Base-by-base conservation (phyloP, 1,140 invertebrate genomes). In the Catajapyx aquilonaris region DNA sequence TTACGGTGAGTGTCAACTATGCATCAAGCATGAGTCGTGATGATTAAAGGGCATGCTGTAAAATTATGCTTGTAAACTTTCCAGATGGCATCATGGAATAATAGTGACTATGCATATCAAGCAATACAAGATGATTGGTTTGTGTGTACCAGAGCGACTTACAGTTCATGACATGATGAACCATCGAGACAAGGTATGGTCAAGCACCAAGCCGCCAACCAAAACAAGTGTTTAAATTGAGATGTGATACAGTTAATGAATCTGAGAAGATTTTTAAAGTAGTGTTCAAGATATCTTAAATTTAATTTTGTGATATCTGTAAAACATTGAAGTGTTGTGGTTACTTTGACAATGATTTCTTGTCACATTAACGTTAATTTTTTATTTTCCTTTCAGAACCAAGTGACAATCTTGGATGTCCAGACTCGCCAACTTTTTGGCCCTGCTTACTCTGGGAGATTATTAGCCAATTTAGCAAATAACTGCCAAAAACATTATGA, bases 381-480 rank as follows among this genome's bases (percentile, higher is more conserved):
- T 35, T 16, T 19, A 21, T 39, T 20, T 35, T 34, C 15, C 4
- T 43, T 36, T 10, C 43, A 44, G 43, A 44, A 44, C 21, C 11
- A 13, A 28, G 43, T 44, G 17, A 44, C 43, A 15, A 44, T 44
- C 4, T 31, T 44, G 11, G 40, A 41, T 28, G 36, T 41, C 2
- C 22, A 15, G 15, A 35, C 4, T 13, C 34, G 34, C 20, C 30
- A 38, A 19, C 21, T 44, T 16, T 39, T 42, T 18, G 43, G 43
- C 13, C 43, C 40, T 10, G 43, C 43, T 3, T 44, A 44, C 22
- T 35, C 25, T 4, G 43, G 43, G 15, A 23, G 31, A 80, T 81
- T 76, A 75, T 75, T 44, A 13, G 5, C 18, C 3, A 13, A 13
- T 5, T 31, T 31, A 5, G 30, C 15, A 17, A 31, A 31, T 15